Evolutionary conservation across 2,797 vertebrate species (phyloP).

Genomic region (Peromyscus aztecus): DNA sequence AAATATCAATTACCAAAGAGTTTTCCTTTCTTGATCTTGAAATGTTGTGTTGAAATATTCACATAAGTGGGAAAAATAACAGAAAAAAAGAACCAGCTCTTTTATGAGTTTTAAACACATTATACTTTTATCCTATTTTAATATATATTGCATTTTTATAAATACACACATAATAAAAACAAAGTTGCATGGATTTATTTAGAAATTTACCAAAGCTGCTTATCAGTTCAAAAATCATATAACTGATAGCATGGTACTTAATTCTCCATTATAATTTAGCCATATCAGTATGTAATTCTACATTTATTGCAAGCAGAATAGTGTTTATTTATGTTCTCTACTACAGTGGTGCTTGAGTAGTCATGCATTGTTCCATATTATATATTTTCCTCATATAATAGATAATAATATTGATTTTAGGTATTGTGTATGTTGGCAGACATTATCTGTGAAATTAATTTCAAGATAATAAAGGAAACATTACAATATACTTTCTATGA

Average conservation of each 20-base stretch:
- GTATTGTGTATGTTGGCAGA: neutral
- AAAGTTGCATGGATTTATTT: constrained; percentile 53
- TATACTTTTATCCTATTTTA: constrained; percentile 12
- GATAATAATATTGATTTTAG: constrained; percentile 63
- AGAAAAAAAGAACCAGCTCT: neutral
- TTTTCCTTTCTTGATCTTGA: neutral
- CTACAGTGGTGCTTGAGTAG: constrained; percentile 29
- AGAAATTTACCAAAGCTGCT: constrained; percentile 58
- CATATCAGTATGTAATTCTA: constrained; percentile 7
- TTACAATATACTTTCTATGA: neutral
- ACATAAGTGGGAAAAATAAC: neutral
- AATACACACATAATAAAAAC: constrained; percentile 9
- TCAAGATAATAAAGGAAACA: constrained; percentile 44
- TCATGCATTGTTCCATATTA: constrained; percentile 45
- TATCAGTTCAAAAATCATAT: constrained; percentile 59
- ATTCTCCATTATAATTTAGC: constrained; percentile 28
- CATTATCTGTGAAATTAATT: constrained; percentile 50
- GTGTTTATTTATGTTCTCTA: constrained; percentile 50
- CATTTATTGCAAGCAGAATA: constrained; percentile 31
- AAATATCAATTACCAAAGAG: constrained; percentile 12
- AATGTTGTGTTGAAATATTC: neutral
- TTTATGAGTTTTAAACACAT: neutral
- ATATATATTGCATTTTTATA: constrained; percentile 44
- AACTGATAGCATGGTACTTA: constrained; percentile 54
- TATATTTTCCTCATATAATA: constrained; percentile 32